Percentiles rank a stretch among this genome's conserved stretches.
These are phyloP conservation scores for Microplitis demolitor DNA, from an alignment of 1,140 invertebrate species.

Conservation along the genomic window DNA sequence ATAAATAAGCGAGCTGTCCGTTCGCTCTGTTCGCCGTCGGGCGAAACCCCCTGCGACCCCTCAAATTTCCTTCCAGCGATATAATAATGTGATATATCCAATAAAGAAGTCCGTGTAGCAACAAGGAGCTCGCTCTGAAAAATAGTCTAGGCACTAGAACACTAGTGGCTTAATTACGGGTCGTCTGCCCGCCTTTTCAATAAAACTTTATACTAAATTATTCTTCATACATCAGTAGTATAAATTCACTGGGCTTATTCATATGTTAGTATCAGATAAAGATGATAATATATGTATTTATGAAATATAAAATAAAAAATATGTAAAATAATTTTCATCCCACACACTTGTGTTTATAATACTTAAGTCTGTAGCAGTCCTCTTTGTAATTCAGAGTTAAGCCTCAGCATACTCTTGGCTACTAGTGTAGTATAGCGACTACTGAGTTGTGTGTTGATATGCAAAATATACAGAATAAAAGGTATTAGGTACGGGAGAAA, in stretches of 20 bases:
- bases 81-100: constrained; percentile 40
- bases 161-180: not conserved
- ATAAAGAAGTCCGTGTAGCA: not conserved
- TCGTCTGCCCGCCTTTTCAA: too few relatives aligned
- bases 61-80: constrained; percentile 47
- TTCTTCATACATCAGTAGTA: too few relatives aligned
- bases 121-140: not conserved
- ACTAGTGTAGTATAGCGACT: constrained; percentile 5
- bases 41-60: constrained; percentile 35
- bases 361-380: not conserved
- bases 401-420: constrained; percentile 15
- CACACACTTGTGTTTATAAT: constrained; percentile 1
- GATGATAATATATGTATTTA: not conserved
- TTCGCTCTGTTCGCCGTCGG: constrained; percentile 54
- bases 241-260: too few relatives aligned
- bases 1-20: constrained; percentile 61
- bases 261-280: not conserved
- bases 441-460: constrained; percentile 19
- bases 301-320: not conserved
- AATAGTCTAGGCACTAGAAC: not conserved
- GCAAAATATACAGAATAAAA: constrained; percentile 9
- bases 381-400: not conserved
- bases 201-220: too few relatives aligned
- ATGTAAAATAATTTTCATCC: constrained; percentile 3
- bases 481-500: not conserved